These are phyloP conservation scores for Diplolepis rosae DNA, from an alignment of 2,888 invertebrate species.

Conservation along the genomic window DNA sequence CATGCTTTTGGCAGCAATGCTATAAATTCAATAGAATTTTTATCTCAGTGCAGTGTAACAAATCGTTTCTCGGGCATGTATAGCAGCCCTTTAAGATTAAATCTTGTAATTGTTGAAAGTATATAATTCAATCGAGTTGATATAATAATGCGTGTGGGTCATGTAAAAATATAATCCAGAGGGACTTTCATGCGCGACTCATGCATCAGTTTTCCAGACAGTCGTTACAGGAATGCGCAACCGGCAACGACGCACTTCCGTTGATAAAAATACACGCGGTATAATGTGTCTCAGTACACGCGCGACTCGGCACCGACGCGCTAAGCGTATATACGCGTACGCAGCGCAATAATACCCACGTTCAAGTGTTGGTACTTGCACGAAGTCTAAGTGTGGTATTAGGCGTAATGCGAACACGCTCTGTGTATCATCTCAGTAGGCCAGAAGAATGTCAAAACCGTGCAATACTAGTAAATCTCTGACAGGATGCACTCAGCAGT, in stretches of 20 bases:
- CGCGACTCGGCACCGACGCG: constrained; percentile 41
- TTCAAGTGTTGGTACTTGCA: constrained; percentile 1
- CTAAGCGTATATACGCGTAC: constrained; percentile 40
- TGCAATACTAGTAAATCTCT: constrained; percentile 7
- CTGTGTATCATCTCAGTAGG: not conserved
- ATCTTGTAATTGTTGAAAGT: no score
- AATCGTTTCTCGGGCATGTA: no score
- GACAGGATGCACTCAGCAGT: constrained; percentile 9
- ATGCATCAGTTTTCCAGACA: constrained; percentile 59
- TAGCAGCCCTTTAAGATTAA: no score
- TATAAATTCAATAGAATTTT: no score
- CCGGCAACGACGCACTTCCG: constrained; percentile 72
- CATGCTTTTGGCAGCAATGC: no score
- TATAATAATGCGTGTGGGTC: no score
- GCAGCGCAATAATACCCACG: constrained; percentile 58
- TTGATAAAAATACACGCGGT: constrained; percentile 72
- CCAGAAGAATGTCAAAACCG: not conserved
- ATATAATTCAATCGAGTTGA: no score
- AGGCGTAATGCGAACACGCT: not conserved
- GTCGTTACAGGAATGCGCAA: constrained; percentile 65
- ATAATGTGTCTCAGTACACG: constrained; percentile 63
- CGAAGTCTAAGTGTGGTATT: not conserved
- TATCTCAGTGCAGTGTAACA: no score
- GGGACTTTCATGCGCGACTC: constrained; percentile 23
- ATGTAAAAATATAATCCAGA: constrained; percentile 27